phyloP scores from a whole-genome alignment of 2,888 invertebrate species.

The Syritta pipiens region DNA sequence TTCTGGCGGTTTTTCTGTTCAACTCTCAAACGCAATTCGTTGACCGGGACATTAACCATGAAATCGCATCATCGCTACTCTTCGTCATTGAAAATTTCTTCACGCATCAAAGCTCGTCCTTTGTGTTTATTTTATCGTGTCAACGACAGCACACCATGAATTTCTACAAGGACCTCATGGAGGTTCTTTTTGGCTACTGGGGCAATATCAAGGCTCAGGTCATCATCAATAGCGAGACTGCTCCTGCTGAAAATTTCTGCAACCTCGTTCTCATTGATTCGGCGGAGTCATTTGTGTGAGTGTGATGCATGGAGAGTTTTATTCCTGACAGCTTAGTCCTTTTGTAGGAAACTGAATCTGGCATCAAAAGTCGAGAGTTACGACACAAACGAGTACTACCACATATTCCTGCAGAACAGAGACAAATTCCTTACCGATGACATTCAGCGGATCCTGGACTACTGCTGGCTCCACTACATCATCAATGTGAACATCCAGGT shows the following conservation, averaged over 20 bases:
- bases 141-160: conserved; percentile 68
- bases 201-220: conserved; percentile 71
- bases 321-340: background rate
- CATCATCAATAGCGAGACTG: conserved; percentile 60
- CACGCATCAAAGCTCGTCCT: conserved; percentile 69
- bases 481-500: conserved; percentile 74
- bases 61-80: conserved; percentile 71
- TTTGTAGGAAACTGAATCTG: background rate
- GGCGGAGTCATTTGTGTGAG: conserved; percentile 72
- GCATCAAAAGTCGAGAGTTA: conserved; percentile 69
- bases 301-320: too few species aligned
- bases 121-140: conserved; percentile 72
- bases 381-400: conserved; percentile 73
- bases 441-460: conserved; percentile 72
- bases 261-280: conserved; percentile 73
- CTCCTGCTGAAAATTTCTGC: conserved; percentile 49
- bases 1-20: conserved; percentile 4
- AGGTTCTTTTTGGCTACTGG: conserved; percentile 70
- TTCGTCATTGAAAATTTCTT: conserved; percentile 72
- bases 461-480: conserved; percentile 73
- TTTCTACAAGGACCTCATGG: conserved; percentile 71
- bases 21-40: conserved; percentile 11
- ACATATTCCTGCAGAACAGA: conserved; percentile 72
- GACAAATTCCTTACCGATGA: conserved; percentile 70
- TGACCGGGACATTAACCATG: conserved; percentile 66